Percentiles rank a stretch among this genome's conserved stretches.
Conservation (phyloP, 2,113 vertebrate species). For the Balaenoptera acutorostrata region DNA sequence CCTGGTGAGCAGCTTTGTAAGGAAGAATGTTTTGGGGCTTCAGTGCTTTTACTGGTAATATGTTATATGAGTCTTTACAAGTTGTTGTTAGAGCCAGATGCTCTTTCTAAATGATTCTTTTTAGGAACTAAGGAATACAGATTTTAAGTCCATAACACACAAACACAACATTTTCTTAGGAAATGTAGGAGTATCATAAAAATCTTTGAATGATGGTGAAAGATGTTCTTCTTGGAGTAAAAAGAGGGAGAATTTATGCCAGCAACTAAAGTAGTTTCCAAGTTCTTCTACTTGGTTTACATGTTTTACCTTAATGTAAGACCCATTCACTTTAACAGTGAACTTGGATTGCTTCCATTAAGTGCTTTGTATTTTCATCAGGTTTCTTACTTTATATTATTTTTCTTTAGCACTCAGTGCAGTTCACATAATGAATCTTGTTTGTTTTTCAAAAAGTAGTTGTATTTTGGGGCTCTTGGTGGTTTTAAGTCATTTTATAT, state of each 20-base stretch:
- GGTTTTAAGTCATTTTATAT: not conserved
- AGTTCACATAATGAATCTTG: not conserved
- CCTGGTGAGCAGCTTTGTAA: not conserved
- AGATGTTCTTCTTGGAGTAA: not conserved
- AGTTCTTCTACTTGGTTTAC: not conserved
- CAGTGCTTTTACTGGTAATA: not conserved
- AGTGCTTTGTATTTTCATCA: not conserved
- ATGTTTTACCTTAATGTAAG: not conserved
- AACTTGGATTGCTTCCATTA: not conserved
- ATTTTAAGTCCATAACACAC: not conserved
- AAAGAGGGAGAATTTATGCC: not conserved
- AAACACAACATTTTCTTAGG: not conserved
- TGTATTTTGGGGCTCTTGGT: not conserved
- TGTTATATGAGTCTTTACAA: not conserved
- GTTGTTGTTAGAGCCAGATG: not conserved
- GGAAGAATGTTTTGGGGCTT: not conserved
- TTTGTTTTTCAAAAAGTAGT: not conserved
- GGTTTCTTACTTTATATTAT: not conserved
- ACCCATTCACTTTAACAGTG: not conserved
- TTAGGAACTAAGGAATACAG: not conserved
- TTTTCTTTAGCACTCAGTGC: not conserved
- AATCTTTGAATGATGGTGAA: not conserved
- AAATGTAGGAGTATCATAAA: not conserved
- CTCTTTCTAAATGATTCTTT: not conserved
- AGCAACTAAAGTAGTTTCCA: not conserved